phyloP scores from a whole-genome alignment of 2,113 vertebrate genomes.

The Pteronura brasiliensis region DNA sequence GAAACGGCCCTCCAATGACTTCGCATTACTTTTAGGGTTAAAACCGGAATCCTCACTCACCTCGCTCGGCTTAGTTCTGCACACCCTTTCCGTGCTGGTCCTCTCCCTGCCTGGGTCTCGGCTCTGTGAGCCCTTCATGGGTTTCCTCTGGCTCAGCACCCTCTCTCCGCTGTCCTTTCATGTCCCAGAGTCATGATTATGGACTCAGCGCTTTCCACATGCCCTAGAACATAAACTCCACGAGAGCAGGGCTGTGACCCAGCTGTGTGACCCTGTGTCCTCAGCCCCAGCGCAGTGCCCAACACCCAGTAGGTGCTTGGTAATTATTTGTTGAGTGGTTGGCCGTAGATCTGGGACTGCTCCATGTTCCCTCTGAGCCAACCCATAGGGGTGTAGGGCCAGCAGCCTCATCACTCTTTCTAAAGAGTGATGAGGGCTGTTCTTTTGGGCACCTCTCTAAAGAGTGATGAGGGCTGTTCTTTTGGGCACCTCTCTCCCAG shows the following conservation, averaged over 20 bases:
- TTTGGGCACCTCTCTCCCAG: neutral
- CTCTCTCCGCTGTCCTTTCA: neutral
- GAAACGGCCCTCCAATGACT: neutral
- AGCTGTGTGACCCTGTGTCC: neutral
- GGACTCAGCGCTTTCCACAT: neutral
- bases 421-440: too few species aligned
- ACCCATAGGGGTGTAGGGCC: neutral
- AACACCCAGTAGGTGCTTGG: neutral
- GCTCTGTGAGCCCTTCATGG: neutral
- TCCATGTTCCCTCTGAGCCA: neutral
- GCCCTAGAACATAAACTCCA: neutral
- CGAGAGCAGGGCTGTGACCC: neutral
- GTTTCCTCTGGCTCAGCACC: neutral
- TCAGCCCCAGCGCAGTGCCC: fast-evolving
- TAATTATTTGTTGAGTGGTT: neutral
- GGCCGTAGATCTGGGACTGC: neutral
- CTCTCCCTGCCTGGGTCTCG: neutral
- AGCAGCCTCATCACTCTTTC: neutral
- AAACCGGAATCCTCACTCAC: neutral
- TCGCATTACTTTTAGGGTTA: neutral
- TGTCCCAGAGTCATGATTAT: too few species aligned
- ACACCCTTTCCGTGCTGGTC: neutral
- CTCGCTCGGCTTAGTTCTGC: fast-evolving
- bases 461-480: too few species aligned
- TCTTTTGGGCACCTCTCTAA: neutral